Conservation (phyloP, 2,113 vertebrate genomes). For the Callionymus lyra region DNA sequence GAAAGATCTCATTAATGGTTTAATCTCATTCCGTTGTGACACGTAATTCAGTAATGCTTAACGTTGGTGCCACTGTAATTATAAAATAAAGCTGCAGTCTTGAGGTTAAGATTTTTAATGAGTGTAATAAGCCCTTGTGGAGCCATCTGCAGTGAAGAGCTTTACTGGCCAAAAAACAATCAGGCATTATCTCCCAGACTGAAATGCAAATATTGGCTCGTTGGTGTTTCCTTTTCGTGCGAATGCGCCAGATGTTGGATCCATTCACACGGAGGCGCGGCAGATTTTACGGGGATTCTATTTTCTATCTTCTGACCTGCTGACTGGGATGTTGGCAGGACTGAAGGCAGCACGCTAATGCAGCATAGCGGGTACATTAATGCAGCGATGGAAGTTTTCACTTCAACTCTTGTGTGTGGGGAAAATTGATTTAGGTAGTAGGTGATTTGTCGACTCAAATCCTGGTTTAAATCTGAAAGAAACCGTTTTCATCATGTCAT, state of each 20-base stretch:
- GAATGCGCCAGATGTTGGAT: constrained; percentile 23
- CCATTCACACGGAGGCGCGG: constrained; percentile 11
- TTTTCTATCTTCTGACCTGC: constrained; percentile 3
- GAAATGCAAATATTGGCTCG: constrained; percentile 30
- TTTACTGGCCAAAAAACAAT: constrained; percentile 17
- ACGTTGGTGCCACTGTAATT: background rate
- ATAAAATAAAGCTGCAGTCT: constrained; percentile 15
- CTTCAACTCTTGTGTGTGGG: background rate
- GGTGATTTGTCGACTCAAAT: too few relatives aligned
- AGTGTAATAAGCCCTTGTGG: constrained; percentile 1
- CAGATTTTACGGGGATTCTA: constrained; percentile 4
- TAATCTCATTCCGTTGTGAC: constrained; percentile 1
- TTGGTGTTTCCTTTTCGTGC: background rate
- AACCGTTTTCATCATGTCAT: too few relatives aligned
- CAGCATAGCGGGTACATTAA: background rate
- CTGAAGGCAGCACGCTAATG: background rate
- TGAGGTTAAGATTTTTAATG: constrained; percentile 3
- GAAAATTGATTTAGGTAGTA: background rate
- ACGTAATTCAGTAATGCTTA: constrained; percentile 1
- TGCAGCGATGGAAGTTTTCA: background rate
- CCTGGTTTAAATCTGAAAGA: too few relatives aligned
- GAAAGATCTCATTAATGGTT: background rate
- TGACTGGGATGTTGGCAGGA: background rate
- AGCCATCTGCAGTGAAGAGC: constrained; percentile 7
- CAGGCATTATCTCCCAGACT: constrained; percentile 16